These are phyloP conservation scores for Drosophila stalkeri DNA, from an alignment of 2,888 invertebrate genomes.

Conservation along the genomic window DNA sequence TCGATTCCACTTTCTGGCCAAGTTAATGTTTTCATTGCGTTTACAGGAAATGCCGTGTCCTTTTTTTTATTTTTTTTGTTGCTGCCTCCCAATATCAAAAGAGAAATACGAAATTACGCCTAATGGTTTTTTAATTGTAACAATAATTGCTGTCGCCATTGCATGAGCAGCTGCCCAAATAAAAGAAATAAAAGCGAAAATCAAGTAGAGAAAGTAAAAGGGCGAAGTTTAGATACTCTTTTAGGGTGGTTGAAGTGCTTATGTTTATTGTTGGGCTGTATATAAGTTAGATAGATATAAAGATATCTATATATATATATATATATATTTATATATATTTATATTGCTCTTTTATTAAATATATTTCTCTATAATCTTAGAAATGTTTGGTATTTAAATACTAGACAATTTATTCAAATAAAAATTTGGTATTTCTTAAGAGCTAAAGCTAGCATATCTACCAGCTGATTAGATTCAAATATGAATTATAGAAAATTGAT, in stretches of 20 bases:
- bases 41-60: slow-evolving; percentile 66
- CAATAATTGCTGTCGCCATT: slow-evolving; percentile 82
- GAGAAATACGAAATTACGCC: slow-evolving; percentile 70
- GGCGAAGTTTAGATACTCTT: neutral
- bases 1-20: slow-evolving; percentile 41
- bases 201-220: neutral
- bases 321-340: no score
- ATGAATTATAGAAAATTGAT: no score
- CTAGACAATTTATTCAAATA: no score
- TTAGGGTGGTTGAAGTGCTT: neutral
- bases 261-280: no score
- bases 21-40: slow-evolving; percentile 74
- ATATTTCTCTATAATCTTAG: no score
- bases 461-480: no score
- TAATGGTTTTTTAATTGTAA: slow-evolving; percentile 84
- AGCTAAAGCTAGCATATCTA: no score
- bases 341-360: no score
- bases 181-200: slow-evolving; percentile 17
- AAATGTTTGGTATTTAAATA: no score
- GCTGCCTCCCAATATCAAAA: slow-evolving; percentile 29
- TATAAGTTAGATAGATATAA: no score
- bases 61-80: neutral
- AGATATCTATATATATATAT: no score
- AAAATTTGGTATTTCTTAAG: no score
- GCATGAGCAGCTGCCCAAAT: slow-evolving; percentile 43